A percentile compares a stretch with the other conserved stretches of the same genome.
Conservation (phyloP, 2,113 vertebrate genomes). For the Tragelaphus buxtoni region DNA sequence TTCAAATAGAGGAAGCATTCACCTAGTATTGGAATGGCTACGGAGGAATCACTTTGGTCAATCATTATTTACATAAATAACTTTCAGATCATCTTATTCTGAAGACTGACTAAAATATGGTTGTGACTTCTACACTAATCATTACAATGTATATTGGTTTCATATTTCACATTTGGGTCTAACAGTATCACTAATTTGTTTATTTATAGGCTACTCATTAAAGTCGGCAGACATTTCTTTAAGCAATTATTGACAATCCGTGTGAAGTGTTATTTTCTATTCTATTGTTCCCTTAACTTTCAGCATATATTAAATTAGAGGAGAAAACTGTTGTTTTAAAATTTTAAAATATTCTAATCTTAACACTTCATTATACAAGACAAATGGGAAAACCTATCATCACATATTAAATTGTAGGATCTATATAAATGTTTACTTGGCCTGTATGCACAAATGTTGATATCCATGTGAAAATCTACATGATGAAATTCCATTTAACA, state of each 20-base stretch:
- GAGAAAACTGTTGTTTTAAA: background rate
- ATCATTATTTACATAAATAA: background rate
- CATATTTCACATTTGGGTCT: background rate
- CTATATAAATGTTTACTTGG: background rate
- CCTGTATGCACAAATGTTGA: background rate
- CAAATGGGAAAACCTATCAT: background rate
- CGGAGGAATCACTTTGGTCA: background rate
- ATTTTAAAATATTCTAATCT: background rate
- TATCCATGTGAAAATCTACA: background rate
- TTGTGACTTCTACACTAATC: background rate
- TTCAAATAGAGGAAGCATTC: background rate
- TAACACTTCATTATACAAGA: background rate
- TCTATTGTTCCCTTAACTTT: background rate
- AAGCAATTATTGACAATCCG: conserved; percentile 2
- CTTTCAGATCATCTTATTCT: background rate
- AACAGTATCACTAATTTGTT: background rate
- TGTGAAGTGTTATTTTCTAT: background rate
- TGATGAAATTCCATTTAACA: background rate
- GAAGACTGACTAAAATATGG: background rate
- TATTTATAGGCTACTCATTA: background rate
- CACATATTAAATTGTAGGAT: background rate
- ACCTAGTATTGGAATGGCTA: background rate
- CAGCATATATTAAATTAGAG: background rate
- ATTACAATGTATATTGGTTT: background rate
- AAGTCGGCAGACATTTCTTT: background rate